Percentiles rank a stretch among this genome's conserved stretches.
phyloP scores from a whole-genome alignment of 2,888 invertebrate genomes.

The Ariolimax columbianus region DNA sequence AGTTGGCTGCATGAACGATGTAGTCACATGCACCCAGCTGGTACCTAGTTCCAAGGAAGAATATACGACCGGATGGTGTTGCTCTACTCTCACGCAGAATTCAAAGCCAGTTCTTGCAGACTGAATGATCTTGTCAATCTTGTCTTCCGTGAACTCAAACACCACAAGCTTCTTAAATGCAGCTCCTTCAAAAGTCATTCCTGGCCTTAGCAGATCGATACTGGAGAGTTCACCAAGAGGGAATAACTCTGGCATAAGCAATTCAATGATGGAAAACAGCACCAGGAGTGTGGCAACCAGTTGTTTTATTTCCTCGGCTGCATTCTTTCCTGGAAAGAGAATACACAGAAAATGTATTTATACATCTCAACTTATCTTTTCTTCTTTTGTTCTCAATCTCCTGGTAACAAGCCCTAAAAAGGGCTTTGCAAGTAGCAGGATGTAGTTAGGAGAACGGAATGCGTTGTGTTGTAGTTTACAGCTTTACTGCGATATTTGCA shows the following conservation, averaged over 20 bases:
- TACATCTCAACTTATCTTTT: no score
- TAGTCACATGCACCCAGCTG: constrained; percentile 57
- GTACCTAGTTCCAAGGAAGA: constrained; percentile 59
- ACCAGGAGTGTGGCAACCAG: constrained; percentile 59
- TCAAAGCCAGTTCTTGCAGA: constrained; percentile 39
- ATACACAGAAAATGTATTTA: neutral
- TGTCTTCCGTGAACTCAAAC: neutral
- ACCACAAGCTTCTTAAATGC: neutral
- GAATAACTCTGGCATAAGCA: constrained; percentile 50
- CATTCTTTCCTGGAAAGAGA: constrained; percentile 55
- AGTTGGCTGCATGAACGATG: constrained; percentile 80
- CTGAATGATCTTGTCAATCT: neutral
- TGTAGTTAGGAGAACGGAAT: no score
- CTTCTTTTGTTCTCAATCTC: no score
- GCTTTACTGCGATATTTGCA: no score
- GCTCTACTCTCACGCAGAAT: constrained; percentile 51
- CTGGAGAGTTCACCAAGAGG: neutral
- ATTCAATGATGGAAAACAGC: constrained; percentile 53
- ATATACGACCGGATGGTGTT: constrained; percentile 56
- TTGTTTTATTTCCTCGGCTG: constrained; percentile 53
- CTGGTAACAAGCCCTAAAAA: no score
- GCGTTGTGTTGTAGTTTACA: no score
- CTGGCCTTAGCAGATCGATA: neutral
- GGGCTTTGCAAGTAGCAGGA: no score
- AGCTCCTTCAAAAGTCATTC: neutral